Evolutionary conservation across 2,797 vertebrate genomes (phyloP), one percentile per base, ranked within the genome.

Genomic region (Chromis chromis): DNA sequence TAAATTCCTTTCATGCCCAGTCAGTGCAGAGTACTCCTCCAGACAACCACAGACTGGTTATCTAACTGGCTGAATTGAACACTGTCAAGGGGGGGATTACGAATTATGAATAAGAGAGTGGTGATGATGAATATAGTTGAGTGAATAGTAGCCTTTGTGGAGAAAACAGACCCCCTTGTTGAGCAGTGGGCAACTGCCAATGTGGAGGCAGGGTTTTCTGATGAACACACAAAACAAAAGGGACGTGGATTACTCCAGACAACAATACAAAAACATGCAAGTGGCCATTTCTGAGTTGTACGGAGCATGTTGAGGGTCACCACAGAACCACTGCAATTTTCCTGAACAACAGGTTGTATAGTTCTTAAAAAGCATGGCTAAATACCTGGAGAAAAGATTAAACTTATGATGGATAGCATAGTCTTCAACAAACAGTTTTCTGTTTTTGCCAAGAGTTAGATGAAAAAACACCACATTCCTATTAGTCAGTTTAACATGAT

Each of bases 91-190:
- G 54, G 62, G 22, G 75, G 77, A 79, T 89, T 83, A 84, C 50
- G 50, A 91, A 86, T 92, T 88, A 90, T 93, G 91, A 94, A 93
- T 89, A 86, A 88, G 79, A 52, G 58, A 89, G 72, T 85, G 81
- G 72, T 65, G 65, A 81, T 80, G 84, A 93, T 84, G 87, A 93
- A 88, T 88, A 70, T 74, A 74, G 69, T 64, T 33, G 70, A 73
- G 79, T 92, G 86, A 94, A 93, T 87, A 71, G 85, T 33, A 22
- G 75, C 76, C 88, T 91, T 88, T 92, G 87, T 92, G 78, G 48
- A 76, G 71, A 71, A 82, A 85, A 88, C 79, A 84, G 87, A 82
- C 78, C 74, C 86, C 75, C 64, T 83, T 89, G 86, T 88, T 91
- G 78, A 81, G 79, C 48, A 22, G 70, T 59, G 72, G 78, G 66